phyloP scores from a whole-genome alignment of 2,113 vertebrate genomes.

The Neogobius melanostomus region DNA sequence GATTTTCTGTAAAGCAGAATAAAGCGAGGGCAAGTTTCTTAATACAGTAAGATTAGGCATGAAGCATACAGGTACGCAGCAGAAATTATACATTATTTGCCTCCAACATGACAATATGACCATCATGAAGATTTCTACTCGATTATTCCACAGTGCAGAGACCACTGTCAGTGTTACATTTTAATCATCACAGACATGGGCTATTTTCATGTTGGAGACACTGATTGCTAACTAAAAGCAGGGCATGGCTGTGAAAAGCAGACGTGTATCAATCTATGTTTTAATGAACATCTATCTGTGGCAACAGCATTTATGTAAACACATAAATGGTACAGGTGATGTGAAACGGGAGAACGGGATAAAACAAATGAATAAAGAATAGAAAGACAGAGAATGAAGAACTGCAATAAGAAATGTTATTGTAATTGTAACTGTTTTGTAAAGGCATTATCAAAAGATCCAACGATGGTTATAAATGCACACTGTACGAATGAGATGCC shows the following conservation, averaged over 20 bases:
- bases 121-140: background rate
- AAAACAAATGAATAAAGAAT: background rate
- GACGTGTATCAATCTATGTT: background rate
- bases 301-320: conserved; percentile 4
- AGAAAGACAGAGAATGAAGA: background rate
- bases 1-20: conserved; percentile 20
- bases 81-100: conserved; percentile 28
- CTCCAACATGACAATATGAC: conserved; percentile 41
- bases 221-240: conserved; percentile 27
- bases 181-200: background rate
- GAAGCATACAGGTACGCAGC: conserved; percentile 21
- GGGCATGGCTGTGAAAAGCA: conserved; percentile 4
- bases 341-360: background rate
- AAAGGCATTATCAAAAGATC: background rate
- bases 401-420: background rate
- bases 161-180: no score
- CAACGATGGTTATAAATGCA: background rate
- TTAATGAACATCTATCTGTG: no score
- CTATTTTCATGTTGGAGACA: conserved; percentile 46
- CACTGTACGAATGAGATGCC: background rate
- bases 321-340: conserved; percentile 4
- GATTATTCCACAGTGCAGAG: conserved; percentile 13
- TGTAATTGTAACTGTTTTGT: background rate
- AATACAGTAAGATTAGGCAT: conserved; percentile 11
- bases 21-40: conserved; percentile 41